Base-by-base conservation (phyloP, 1,140 invertebrate species). In the Chironomus tepperi region DNA sequence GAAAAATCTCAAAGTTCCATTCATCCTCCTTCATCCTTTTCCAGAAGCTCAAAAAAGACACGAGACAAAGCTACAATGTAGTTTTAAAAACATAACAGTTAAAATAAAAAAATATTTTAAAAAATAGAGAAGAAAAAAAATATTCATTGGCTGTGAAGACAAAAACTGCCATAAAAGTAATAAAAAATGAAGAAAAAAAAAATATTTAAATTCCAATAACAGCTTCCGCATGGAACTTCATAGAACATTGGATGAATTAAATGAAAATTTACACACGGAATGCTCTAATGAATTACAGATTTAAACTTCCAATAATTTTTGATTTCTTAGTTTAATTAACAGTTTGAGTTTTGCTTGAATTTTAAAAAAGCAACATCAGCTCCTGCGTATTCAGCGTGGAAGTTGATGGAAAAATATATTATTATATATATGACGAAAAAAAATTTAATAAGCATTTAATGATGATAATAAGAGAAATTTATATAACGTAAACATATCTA, bases 401-500 rank as follows among this genome's bases (percentile, higher is more conserved):
- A 57, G 47, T 57, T 57, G 12, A n/a, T 57, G 24, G 24, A 34
- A 34, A 57, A 57, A n/a, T 57, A n/a, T 57, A 15, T 57, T 57
- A n/a, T 57, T 57, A n/a, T 47, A 10, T 47, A 47, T 10, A 47
- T n/a, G 47, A 57, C 12, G 8, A 10, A 10, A 8, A 47, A 47
- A 57, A 57, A n/a, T 57, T 57, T 57, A n/a, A 57, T 57, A 57
- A 57, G 24, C 24, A 34, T 34, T 34, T 57, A 57, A 57, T 12
- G 12, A 57, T 57, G 47, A 57, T n/a, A 57, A 57, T 34, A 34
- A 34, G 24, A 34, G 24, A 34, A 34, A 34, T 34, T 34, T 34
- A 34, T 34, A 57, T 57, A 57, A 57, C 47, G 47, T 57, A 57
- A 57, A 57, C 47, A 57, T 57, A 57, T 57, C 47, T 57, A 57